phyloP scores from a whole-genome alignment of 2,113 vertebrate species.

The Camelus bactrianus region DNA sequence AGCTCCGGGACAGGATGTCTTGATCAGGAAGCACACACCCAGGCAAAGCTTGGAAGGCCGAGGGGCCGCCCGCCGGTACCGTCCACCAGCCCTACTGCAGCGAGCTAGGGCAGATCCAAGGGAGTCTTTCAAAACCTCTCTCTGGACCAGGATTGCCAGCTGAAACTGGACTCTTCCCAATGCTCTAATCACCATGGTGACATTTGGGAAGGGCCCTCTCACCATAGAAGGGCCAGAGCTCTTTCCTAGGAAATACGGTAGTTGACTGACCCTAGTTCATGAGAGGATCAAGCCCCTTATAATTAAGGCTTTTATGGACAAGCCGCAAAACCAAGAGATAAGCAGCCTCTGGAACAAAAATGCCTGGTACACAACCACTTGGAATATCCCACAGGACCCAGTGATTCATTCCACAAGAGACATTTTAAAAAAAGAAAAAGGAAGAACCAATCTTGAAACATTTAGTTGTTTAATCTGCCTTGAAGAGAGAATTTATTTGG shows the following conservation, averaged over 20 bases:
- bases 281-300: constrained; percentile 58
- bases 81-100: neutral
- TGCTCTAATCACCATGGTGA: constrained; percentile 7
- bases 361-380: constrained; percentile 64
- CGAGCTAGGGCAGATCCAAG: neutral
- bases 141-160: constrained; percentile 47
- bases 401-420: constrained; percentile 77
- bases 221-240: constrained; percentile 62
- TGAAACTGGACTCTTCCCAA: constrained; percentile 43
- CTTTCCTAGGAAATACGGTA: constrained; percentile 64
- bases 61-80: neutral
- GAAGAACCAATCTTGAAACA: constrained; percentile 55
- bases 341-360: constrained; percentile 67
- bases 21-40: constrained; percentile 50
- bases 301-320: constrained; percentile 77
- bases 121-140: constrained; percentile 27
- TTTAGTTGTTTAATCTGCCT: constrained; percentile 67
- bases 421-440: constrained; percentile 40
- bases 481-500: constrained; percentile 50
- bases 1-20: constrained; percentile 59
- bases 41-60: neutral
- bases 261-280: constrained; percentile 69
- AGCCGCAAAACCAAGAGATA: constrained; percentile 82
- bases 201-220: constrained; percentile 61
- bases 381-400: constrained; percentile 67